These are phyloP conservation scores for Pristionchus mayeri DNA, from an alignment of 2,888 invertebrate genomes.

Conservation along the genomic window DNA sequence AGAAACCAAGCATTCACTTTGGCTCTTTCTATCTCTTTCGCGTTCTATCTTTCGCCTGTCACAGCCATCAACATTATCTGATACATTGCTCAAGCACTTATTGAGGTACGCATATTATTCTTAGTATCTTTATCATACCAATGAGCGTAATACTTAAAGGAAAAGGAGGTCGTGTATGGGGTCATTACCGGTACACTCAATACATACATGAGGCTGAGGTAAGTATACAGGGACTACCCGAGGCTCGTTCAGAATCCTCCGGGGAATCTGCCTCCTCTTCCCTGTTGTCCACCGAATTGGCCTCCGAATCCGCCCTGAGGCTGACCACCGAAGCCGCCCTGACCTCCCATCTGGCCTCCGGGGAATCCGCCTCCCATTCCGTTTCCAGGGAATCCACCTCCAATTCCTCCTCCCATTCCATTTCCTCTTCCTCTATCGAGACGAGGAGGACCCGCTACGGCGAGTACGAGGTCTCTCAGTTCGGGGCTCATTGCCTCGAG, in stretches of 20 bases:
- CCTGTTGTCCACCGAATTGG: background rate
- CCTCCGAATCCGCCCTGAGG: slow-evolving; percentile 8
- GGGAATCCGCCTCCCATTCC: background rate
- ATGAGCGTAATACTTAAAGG: too few species aligned
- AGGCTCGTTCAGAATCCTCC: slow-evolving; percentile 23
- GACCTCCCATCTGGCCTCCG: background rate
- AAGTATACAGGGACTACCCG: too few species aligned
- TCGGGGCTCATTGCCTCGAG: background rate
- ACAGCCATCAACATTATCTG: too few species aligned
- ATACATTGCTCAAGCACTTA: too few species aligned
- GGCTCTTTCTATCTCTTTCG: too few species aligned
- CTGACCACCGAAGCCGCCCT: background rate
- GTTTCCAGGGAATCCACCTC: background rate
- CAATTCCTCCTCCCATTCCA: background rate
- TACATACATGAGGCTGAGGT: too few species aligned
- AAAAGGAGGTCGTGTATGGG: too few species aligned
- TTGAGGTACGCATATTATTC: too few species aligned
- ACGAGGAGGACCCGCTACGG: background rate
- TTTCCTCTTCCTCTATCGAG: background rate
- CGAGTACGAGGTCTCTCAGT: slow-evolving; percentile 1
- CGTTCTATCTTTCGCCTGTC: too few species aligned
- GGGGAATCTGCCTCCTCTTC: background rate
- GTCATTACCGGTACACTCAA: too few species aligned
- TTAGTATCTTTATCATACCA: too few species aligned
- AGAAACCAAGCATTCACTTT: too few species aligned